Base-by-base conservation (phyloP, 2,113 vertebrate species). In the Crotalus viridis region DNA sequence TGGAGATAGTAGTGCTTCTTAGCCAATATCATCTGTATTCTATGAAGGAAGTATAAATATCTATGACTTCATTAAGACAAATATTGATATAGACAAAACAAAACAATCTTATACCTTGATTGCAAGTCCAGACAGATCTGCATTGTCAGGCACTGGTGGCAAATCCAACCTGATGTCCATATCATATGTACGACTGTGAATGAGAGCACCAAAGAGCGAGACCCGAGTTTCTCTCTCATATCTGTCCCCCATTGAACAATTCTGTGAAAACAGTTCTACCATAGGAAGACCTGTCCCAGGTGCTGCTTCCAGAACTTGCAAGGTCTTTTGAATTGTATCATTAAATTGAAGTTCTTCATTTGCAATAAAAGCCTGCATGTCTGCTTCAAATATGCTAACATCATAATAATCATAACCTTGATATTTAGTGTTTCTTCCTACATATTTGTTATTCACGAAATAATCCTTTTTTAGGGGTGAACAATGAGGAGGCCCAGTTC, bases 151-250 rank as follows among this genome's bases (percentile, higher is more conserved):
- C 89, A 99, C 96, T 0, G 99, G 98, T 0, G 99, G 99, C 5
- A 99, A 93, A 96, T 99, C 99, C 96, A 99, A 87, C 90, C 98
- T 98, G 94, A 99, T 98, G 81, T 99, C 99, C 97, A 99, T 97
- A 89, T 99, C 99, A 9, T 97, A 97, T 0, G 99, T 98, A 6
- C 98, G 98, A 91, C 98, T 99, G 93, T 99, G 99, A 54, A 99
- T 98, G 4, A 99, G 98, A 4, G 99, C 99, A 89, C 99, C 99
- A 1, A 99, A 99, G 69, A 99, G 98, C 0, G 99, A 98, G 95
- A 98, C 94, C 0, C 98, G 98, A 0, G 99, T 99, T 87, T 99
- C 99, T 9, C 97, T 98, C 92, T 99, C 98, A 96, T 99, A 99
- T 93, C 89, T 98, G 97, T 99, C 99, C n/a, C 96, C 96, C 12